Conservation (phyloP, 2,113 vertebrate genomes). For the Prolemur simus region DNA sequence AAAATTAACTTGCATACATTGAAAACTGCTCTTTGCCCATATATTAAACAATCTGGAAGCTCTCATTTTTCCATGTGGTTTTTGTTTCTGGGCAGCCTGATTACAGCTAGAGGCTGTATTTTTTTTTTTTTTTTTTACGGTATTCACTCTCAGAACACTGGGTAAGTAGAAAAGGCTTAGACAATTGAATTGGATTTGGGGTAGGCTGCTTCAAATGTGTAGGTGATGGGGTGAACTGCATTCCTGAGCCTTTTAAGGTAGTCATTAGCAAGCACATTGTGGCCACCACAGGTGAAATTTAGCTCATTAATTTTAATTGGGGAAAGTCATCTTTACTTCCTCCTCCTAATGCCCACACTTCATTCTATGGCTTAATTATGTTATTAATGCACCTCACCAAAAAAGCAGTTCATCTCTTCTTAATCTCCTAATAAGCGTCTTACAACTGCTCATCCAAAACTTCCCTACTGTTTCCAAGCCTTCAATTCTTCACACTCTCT, state of each 20-base stretch:
- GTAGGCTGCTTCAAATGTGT: background rate
- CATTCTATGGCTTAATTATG: constrained; percentile 63
- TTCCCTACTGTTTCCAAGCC: background rate
- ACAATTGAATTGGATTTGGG: background rate
- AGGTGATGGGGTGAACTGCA: background rate
- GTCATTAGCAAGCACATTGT: constrained; percentile 6
- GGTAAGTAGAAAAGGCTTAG: constrained; percentile 17
- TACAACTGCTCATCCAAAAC: background rate
- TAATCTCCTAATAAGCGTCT: constrained; percentile 61
- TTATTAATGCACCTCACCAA: constrained; percentile 47
- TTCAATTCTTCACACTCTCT: background rate
- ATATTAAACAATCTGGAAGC: background rate
- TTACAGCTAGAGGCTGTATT: background rate
- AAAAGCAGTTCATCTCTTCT: constrained; percentile 54
- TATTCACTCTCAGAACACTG: background rate
- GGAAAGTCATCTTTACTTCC: constrained; percentile 62
- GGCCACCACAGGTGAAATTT: constrained; percentile 38
- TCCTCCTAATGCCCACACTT: constrained; percentile 62
- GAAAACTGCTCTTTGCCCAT: constrained; percentile 27
- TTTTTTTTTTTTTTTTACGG: background rate
- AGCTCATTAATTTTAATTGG: constrained; percentile 75
- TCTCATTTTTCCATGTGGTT: background rate
- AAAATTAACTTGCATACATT: constrained; percentile 37
- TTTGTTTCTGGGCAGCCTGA: constrained; percentile 12
- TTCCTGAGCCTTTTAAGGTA: constrained; percentile 43